Percentiles rank a stretch among this genome's conserved stretches.
These are phyloP conservation scores for Hyperopisus bebe DNA, from an alignment of 2,113 vertebrate genomes.

Conservation along the genomic window DNA sequence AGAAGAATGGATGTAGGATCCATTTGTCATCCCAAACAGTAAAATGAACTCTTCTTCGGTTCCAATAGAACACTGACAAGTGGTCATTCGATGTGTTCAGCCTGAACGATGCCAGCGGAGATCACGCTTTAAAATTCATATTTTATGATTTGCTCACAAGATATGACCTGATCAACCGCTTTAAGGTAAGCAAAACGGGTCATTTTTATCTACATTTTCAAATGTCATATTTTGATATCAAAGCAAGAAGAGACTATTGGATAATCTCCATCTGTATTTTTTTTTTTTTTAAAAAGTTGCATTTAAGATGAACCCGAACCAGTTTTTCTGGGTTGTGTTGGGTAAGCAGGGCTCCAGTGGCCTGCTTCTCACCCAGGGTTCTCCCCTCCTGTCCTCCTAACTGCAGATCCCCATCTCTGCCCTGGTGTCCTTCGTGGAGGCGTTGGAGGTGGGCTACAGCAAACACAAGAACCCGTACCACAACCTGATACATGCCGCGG, in stretches of 20 bases:
- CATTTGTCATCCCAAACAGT: neutral
- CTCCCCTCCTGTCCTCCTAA: neutral
- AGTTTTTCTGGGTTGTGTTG: neutral
- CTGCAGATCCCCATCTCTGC: constrained; percentile 93
- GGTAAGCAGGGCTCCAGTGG: neutral
- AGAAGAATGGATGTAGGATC: neutral
- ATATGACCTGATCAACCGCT: constrained; percentile 91
- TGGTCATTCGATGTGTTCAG: constrained; percentile 97
- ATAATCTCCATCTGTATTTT: neutral
- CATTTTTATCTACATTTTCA: neutral
- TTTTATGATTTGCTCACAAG: constrained; percentile 96
- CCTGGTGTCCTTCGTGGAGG: constrained; percentile 93
- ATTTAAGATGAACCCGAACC: neutral
- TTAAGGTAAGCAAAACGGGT: constrained; percentile 72
- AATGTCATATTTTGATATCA: neutral
- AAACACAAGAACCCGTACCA: constrained; percentile 99
- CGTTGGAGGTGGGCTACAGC: constrained; percentile 91
- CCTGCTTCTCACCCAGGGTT: neutral
- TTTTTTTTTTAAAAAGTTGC: neutral
- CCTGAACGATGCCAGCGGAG: constrained; percentile 87
- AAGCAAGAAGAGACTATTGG: neutral
- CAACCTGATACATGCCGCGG: constrained; percentile 91
- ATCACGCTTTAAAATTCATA: constrained; percentile 95
- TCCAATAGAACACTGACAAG: constrained; percentile 80
- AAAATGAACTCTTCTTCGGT: constrained; percentile 1